Percentiles rank a stretch among this genome's conserved stretches.
Evolutionary conservation across 2,888 invertebrate genomes (phyloP).

Genomic region (Campopleginae sp.): DNA sequence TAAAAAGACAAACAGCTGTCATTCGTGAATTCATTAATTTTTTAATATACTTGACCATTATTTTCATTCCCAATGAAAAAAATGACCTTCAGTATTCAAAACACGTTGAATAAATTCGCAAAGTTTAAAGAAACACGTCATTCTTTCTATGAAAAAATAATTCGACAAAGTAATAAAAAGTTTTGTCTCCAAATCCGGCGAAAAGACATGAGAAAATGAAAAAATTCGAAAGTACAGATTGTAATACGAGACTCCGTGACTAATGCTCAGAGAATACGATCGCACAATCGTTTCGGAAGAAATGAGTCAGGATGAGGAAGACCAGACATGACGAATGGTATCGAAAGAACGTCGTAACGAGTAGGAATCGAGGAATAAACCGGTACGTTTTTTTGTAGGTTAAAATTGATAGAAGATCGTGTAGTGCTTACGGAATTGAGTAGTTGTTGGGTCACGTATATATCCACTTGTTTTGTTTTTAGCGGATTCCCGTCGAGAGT

Average conservation of each 20-base stretch:
- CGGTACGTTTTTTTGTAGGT: not conserved
- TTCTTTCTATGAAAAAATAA: too few relatives aligned
- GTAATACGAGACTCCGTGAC: not conserved
- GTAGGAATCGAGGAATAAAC: not conserved
- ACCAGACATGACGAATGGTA: constrained; percentile 55
- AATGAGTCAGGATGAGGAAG: constrained; percentile 79
- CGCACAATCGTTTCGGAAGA: constrained; percentile 73
- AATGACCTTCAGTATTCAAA: too few relatives aligned
- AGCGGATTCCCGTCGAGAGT: constrained; percentile 72
- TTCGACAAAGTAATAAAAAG: too few relatives aligned
- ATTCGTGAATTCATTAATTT: not conserved
- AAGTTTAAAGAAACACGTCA: too few relatives aligned
- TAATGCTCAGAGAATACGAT: not conserved
- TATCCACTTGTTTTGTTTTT: constrained; percentile 61
- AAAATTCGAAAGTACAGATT: not conserved
- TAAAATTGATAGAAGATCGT: constrained; percentile 25
- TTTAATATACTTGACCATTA: not conserved
- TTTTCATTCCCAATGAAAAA: too few relatives aligned
- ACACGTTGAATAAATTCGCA: too few relatives aligned
- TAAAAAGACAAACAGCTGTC: not conserved
- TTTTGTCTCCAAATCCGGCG: not conserved
- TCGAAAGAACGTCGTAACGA: constrained; percentile 3
- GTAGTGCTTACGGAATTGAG: constrained; percentile 46
- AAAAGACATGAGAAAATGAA: not conserved
- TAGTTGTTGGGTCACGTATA: constrained; percentile 59